Evolutionary conservation across 2,113 vertebrate species (phyloP), one percentile per base, ranked within the genome.

Genomic region (Scytalopus superciliaris): DNA sequence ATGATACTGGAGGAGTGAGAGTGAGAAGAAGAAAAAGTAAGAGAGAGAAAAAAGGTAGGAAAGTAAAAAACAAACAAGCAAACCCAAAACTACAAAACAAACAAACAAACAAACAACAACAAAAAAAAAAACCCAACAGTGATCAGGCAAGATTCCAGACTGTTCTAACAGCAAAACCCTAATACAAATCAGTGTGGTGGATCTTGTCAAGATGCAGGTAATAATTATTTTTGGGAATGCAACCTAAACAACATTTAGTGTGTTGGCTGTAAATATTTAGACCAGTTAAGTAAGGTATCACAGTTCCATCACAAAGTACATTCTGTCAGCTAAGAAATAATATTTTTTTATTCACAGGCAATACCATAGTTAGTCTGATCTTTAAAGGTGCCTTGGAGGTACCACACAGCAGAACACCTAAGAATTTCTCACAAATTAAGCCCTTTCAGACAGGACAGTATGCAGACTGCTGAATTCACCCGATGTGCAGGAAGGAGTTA

Each of bases 121-220:
- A 19, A 45, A 18, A 13, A 44, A 19, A 55, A 55, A 33, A 13
- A 15, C 33, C 10, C 57, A 40, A 3, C 23, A 55, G 47, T 25
- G 50, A 68, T 90, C 49, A 56, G 57, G 23, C 18, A 84, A 79
- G 30, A 62, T 60, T 92, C 44, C 67, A 75, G 77, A 64, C 67
- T 79, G 33, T 92, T 66, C 62, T 73, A 47, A 49, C 23, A 78
- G 47, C 87, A 89, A 76, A 89, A 44, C 76, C 44, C 44, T 64
- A n/a, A 79, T 17, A 25, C 1, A 0, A 74, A 89, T 84, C 67
- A 45, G 79, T 80, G 83, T 82, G 31, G 35, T 96, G 91, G 52
- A 92, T 93, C 93, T 91, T 94, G 82, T 95, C 93, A 94, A 85
- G 75, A 31, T 50, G 35, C 74, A 93, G 84, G 50, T 62, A 91